Evolutionary conservation across 2,797 vertebrate species (phyloP), one percentile per base, ranked within the genome.

Genomic region (Parambassis ranga): DNA sequence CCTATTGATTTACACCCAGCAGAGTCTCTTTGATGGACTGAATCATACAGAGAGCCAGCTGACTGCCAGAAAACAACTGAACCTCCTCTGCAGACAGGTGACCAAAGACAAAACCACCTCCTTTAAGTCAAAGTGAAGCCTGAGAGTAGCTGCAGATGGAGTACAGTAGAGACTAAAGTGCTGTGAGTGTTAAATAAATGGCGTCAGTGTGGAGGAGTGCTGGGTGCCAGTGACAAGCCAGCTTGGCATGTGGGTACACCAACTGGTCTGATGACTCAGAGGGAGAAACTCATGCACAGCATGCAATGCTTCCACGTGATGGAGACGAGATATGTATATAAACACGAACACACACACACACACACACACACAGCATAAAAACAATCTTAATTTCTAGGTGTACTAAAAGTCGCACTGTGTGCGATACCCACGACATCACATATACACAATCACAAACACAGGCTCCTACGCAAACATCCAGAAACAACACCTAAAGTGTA

Each of bases 231-330:
- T 33, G 26, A 75, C 65, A 50, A 83, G 71, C 59, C 67, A 70
- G 73, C 28, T 56, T 81, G 85, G 70, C 72, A 87, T 83, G 87
- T 89, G 85, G 87, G 78, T 71, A 65, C 77, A 74, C 86, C 89
- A 90, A 91, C 84, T 84, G 87, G 79, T 82, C 57, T 1, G 55
- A 69, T 91, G 90, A 92, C 43, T 90, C 87, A 84, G 53, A 64
- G 57, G 52, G 35, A 82, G 71, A 72, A 47, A 75, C 56, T 59
- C 69, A 76, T 42, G 63, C 41, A 14, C 44, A 31, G 43, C 66
- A 61, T 5, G 30, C 39, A 15, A 2, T 22, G 32, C 16, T 22
- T 20, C 30, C 65, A 74, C 37, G 71, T 80, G 76, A 67, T 3
- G 8, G 36, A 68, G 41, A 47, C n/a, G 2, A 43, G 57, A 60